Conservation (phyloP, 2,113 vertebrate species). For the Bambusicola thoracicus region DNA sequence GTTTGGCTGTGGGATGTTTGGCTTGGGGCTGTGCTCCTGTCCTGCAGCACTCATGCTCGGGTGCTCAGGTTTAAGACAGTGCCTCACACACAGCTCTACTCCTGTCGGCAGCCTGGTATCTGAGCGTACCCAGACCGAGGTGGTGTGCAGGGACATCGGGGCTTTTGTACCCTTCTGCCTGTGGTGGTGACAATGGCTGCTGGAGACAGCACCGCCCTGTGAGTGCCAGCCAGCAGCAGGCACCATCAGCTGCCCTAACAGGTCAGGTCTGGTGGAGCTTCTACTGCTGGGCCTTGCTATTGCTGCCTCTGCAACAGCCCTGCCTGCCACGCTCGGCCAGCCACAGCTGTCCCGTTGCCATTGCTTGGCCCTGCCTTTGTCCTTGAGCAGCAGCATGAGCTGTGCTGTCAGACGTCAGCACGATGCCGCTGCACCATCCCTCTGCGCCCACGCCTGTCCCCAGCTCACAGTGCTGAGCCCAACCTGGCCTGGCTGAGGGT, state of each 20-base stretch:
- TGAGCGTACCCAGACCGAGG: neutral
- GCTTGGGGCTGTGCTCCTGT: neutral
- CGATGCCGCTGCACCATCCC: neutral
- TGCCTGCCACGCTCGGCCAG: neutral
- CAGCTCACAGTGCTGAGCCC: neutral
- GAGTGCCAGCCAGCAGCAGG: neutral
- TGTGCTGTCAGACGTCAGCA: constrained; percentile 8
- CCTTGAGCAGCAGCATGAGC: neutral
- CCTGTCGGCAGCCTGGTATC: fast-evolving
- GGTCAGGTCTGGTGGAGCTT: no score
- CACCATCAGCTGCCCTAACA: fast-evolving
- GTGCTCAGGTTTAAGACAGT: neutral
- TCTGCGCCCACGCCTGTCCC: neutral
- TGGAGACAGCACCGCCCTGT: fast-evolving
- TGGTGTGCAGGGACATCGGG: neutral
- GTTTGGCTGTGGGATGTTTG: neutral
- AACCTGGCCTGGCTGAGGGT: neutral
- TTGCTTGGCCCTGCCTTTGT: neutral
- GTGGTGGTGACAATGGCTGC: no score
- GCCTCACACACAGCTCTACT: neutral
- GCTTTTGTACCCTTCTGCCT: fast-evolving
- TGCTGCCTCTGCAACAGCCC: neutral
- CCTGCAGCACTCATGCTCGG: neutral
- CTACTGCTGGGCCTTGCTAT: neutral
- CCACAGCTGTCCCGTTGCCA: neutral